Evolutionary conservation across 2,888 invertebrate genomes (phyloP), one percentile per base, ranked within the genome.

Genomic region (Synergus gifuensis): DNA sequence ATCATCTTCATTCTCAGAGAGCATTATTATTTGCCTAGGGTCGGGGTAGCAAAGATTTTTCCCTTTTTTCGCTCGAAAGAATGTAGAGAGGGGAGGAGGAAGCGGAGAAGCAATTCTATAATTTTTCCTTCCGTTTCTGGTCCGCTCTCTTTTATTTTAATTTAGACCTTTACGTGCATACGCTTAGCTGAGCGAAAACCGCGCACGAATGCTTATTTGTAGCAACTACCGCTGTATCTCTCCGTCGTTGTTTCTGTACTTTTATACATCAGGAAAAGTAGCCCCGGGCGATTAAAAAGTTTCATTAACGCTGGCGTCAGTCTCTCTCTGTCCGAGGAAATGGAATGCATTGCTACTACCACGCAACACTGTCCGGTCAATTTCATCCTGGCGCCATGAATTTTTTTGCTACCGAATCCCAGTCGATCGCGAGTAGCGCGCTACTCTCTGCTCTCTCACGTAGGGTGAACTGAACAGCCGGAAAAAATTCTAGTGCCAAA

Each of bases 271-370:
- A 79, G 81, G 76, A 86, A 85, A 85, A 84, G 85, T 84, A 85
- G 86, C 85, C 85, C 80, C 81, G 78, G 84, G 85, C 86, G 86
- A 88, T 87, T 87, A 87, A 87, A 88, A 87, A 87, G 87, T 87
- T 87, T 87, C 87, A 87, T 87, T 87, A 87, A 85, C 85, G 86
- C 83, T 82, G 83, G 84, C 86, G 85, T 85, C 85, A 81, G 84
- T 84, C 84, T 84, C 84, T 82, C 78, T 83, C 79, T 78, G 82
- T 82, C 82, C 82, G 80, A 82, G 86, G 84, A 85, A 86, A 85
- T 85, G 84, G 83, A 87, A 87, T 86, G 84, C 84, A 86, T 84
- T 87, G 82, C 84, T 78, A 83, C 85, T 69, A 54, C 46, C 49
- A 73, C 73, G 49, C 73, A 73, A 54, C 83, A 83, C 81, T 84